Percentiles rank a stretch among this genome's conserved stretches.
phyloP scores from a whole-genome alignment of 2,797 vertebrate species.

The Tapirus indicus region DNA sequence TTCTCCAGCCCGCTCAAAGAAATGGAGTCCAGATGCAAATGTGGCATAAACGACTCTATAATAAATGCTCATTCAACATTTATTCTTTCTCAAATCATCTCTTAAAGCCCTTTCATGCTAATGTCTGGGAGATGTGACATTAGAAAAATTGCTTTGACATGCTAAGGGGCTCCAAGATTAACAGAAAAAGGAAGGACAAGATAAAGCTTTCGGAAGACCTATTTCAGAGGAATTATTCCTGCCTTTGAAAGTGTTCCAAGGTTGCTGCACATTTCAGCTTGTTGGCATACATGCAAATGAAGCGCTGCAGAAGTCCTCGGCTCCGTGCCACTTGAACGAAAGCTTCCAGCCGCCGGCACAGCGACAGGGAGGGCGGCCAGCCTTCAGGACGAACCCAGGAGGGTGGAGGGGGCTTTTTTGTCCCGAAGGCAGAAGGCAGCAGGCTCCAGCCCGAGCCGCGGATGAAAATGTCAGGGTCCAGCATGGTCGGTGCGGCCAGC shows the following conservation, averaged over 20 bases:
- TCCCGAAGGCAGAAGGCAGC: slow-evolving; percentile 60
- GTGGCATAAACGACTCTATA: slow-evolving; percentile 92
- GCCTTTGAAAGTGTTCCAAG: slow-evolving; percentile 99
- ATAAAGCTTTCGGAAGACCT: slow-evolving; percentile 99
- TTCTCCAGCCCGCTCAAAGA: slow-evolving; percentile 86
- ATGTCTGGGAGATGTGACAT: slow-evolving; percentile 99
- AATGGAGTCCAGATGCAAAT: slow-evolving; percentile 91
- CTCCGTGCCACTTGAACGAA: slow-evolving; percentile 95
- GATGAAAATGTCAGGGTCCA: neutral
- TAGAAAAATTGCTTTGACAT: slow-evolving; percentile 99
- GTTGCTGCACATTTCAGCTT: slow-evolving; percentile 98
- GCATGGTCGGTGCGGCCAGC: neutral
- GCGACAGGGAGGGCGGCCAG: slow-evolving; percentile 85
- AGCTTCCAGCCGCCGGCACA: slow-evolving; percentile 86
- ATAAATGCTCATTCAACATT: slow-evolving; percentile 96
- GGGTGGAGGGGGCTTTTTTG: slow-evolving; percentile 75
- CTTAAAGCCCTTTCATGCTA: slow-evolving; percentile 98
- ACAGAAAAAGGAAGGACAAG: slow-evolving; percentile 97
- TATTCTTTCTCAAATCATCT: slow-evolving; percentile 95
- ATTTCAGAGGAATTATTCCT: slow-evolving; percentile 99
- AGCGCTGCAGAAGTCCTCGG: slow-evolving; percentile 93
- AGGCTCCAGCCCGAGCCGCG: neutral
- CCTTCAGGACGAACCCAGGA: slow-evolving; percentile 60
- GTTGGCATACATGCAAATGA: slow-evolving; percentile 99
- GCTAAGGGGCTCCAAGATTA: slow-evolving; percentile 98